phyloP scores from a whole-genome alignment of 2,888 invertebrate genomes.

The Apeira syringaria region DNA sequence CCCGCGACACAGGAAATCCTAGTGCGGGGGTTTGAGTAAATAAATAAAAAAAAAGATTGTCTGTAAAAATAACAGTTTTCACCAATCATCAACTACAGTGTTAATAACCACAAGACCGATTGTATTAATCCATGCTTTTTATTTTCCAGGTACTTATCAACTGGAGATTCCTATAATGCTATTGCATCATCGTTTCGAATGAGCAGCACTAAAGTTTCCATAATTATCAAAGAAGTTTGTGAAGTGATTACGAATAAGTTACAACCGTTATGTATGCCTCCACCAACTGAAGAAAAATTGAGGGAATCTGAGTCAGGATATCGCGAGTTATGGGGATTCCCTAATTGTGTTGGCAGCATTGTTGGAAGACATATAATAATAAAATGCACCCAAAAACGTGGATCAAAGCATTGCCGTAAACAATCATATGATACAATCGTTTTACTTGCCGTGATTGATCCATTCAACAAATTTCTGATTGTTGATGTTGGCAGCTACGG shows the following conservation, averaged over 20 bases:
- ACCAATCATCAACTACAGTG: no score
- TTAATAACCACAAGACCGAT: no score
- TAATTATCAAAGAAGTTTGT: background rate
- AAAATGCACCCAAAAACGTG: background rate
- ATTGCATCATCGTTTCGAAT: no score
- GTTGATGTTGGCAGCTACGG: background rate
- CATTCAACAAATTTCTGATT: background rate
- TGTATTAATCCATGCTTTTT: no score
- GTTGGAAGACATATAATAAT: background rate
- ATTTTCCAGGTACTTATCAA: no score
- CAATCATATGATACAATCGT: background rate
- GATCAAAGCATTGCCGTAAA: background rate
- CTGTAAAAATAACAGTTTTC: no score
- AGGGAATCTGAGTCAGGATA: background rate
- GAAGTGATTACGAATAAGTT: background rate
- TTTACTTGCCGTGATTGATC: background rate
- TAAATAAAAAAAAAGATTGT: no score
- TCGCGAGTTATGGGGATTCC: background rate
- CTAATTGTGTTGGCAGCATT: background rate
- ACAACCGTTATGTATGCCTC: background rate
- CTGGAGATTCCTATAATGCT: no score
- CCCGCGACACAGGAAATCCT: no score
- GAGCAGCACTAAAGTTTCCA: background rate
- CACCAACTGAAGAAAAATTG: background rate
- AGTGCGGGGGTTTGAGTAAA: no score